These are phyloP conservation scores for Zygaena filipendulae DNA, from an alignment of 2,888 invertebrate species.

Conservation along the genomic window DNA sequence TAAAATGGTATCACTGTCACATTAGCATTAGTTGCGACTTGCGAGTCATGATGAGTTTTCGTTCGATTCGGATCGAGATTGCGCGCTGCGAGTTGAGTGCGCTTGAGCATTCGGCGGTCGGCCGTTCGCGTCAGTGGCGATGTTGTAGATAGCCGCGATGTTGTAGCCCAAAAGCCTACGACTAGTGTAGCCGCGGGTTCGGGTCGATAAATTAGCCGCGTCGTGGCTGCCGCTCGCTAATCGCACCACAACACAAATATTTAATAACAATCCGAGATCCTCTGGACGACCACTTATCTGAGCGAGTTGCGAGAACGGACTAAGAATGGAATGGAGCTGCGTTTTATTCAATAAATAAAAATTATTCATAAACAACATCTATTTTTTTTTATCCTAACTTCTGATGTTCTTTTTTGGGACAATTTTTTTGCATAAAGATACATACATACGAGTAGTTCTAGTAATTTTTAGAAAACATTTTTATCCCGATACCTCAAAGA, in stretches of 20 bases:
- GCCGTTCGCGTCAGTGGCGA: background rate
- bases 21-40: constrained; percentile 1
- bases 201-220: constrained; percentile 53
- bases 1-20: background rate
- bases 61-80: background rate
- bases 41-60: constrained; percentile 3
- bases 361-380: no score
- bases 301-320: constrained; percentile 29
- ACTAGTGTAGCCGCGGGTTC: constrained; percentile 16
- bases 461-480: no score
- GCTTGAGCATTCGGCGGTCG: constrained; percentile 1
- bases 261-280: constrained; percentile 66
- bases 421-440: no score
- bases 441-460: no score
- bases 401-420: no score
- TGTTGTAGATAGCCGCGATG: no score
- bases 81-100: background rate
- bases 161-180: no score
- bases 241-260: constrained; percentile 67
- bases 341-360: constrained; percentile 1
- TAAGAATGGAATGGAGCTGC: constrained; percentile 25
- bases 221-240: constrained; percentile 56
- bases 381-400: no score
- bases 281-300: constrained; percentile 63
- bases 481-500: no score